Evolutionary conservation across 2,113 vertebrate genomes (phyloP).

Genomic region (Catharus bicknelli): DNA sequence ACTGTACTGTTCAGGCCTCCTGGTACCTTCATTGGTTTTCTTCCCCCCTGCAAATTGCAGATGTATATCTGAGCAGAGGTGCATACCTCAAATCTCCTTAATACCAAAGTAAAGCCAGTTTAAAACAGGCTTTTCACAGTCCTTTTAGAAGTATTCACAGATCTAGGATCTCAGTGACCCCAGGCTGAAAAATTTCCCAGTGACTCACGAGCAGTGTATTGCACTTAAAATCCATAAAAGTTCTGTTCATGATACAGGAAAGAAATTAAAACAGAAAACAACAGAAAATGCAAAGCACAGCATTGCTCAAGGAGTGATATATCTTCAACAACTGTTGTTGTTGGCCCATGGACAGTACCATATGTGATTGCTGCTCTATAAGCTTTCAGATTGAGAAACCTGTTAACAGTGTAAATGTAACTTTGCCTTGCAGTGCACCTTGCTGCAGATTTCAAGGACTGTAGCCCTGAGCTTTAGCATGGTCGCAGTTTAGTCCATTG

Average conservation of each 20-base stretch:
- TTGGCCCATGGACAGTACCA: not conserved
- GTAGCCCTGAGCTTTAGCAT: not conserved
- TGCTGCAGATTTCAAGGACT: not conserved
- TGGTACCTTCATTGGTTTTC: not conserved
- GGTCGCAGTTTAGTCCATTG: not conserved
- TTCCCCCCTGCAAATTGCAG: not conserved
- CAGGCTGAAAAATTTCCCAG: not conserved
- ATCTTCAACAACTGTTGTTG: not conserved
- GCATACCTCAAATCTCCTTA: not conserved
- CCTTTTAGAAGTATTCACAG: not conserved
- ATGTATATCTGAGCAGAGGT: not conserved
- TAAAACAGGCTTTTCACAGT: not conserved
- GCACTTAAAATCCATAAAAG: not conserved
- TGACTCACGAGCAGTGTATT: not conserved
- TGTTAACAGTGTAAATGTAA: not conserved
- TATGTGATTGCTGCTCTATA: not conserved
- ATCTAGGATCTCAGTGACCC: not conserved
- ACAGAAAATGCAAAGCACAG: not conserved
- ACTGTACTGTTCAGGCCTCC: not conserved
- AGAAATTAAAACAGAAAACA: not conserved
- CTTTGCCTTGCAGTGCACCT: not conserved
- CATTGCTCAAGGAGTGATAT: not conserved
- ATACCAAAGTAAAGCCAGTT: not conserved
- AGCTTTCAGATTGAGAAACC: constrained; percentile 15
- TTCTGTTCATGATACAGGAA: not conserved